Percentiles rank a stretch among this genome's conserved stretches.
phyloP scores from a whole-genome alignment of 2,113 vertebrate species.

The Sphaerodactylus townsendi region DNA sequence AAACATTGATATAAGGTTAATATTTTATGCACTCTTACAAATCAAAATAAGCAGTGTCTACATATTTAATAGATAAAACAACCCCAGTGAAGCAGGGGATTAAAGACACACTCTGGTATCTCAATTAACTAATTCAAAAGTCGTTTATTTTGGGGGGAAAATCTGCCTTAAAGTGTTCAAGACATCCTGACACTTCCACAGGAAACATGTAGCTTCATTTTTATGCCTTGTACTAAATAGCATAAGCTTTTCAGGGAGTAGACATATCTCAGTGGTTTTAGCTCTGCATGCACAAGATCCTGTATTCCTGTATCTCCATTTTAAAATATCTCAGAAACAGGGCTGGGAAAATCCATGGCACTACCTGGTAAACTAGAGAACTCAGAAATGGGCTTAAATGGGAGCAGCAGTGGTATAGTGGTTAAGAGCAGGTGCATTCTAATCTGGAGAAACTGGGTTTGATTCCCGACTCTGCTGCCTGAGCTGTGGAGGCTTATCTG shows the following conservation, averaged over 20 bases:
- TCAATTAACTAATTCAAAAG: too few relatives aligned
- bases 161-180: neutral
- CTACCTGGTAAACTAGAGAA: too few relatives aligned
- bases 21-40: neutral
- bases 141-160: too few relatives aligned
- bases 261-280: too few relatives aligned
- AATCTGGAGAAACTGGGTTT: too few relatives aligned
- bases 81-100: neutral
- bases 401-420: too few relatives aligned
- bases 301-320: neutral
- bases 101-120: neutral
- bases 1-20: neutral
- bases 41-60: neutral
- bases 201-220: constrained; percentile 16
- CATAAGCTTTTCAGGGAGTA: neutral
- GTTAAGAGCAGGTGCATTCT: too few relatives aligned
- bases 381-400: too few relatives aligned
- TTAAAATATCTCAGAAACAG: neutral
- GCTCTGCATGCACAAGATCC: neutral
- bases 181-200: constrained; percentile 22
- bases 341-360: neutral
- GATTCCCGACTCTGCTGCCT: too few relatives aligned
- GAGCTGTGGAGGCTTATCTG: too few relatives aligned
- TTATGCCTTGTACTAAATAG: neutral
- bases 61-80: neutral